Base-by-base conservation (phyloP, 2,113 vertebrate genomes). In the Bufo gargarizans region DNA sequence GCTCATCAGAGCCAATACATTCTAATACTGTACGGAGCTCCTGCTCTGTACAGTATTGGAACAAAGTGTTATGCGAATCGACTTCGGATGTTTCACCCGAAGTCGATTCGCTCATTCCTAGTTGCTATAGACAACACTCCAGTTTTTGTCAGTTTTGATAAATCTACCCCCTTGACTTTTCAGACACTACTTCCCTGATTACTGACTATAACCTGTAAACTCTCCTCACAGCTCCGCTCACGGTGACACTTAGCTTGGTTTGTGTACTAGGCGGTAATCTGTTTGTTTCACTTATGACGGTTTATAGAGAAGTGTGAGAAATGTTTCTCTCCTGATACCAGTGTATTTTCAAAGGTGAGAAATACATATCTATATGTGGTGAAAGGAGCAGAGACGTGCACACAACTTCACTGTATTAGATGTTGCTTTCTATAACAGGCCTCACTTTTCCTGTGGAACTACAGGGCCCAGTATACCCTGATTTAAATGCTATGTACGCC, bases 251-350 rank as follows among this genome's bases (percentile, higher is more conserved):
- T 81, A 9, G 6, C 74, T 82, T 14, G 59, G 47, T 67, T 69
- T 69, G 82, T 83, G 20, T 49, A 12, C 49, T 83, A 33, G 45
- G 47, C 69, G 63, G 63, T 22, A 63, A 83, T 65, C 45, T 4
- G 19, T 84, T 71, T 72, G 82, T 72, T 33, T 56, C 82, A 49
- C 49, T 71, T 84, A 67, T 83, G 61, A 67, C 22, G 19, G 63
- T 83, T 67, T 83, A 84, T 84, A 56, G 59, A 72, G 65, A 84
- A 43, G 82, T 49, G 82, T 69, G 65, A 84, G 82, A 84, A 72
- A 56, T 56, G 61, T 45, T 63, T 67, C 58, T 82, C 59, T 59
- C 59, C 81, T 82, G 61, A 84, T 56, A 45, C n/a, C 61, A 22
- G n/a, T 43, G 65, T 84, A 56, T 55, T 82, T 47, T 69, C 22